A percentile compares a stretch with the other conserved stretches of the same genome.
phyloP scores from a whole-genome alignment of 1,140 invertebrate species.

The Lasaia peninsularis region DNA sequence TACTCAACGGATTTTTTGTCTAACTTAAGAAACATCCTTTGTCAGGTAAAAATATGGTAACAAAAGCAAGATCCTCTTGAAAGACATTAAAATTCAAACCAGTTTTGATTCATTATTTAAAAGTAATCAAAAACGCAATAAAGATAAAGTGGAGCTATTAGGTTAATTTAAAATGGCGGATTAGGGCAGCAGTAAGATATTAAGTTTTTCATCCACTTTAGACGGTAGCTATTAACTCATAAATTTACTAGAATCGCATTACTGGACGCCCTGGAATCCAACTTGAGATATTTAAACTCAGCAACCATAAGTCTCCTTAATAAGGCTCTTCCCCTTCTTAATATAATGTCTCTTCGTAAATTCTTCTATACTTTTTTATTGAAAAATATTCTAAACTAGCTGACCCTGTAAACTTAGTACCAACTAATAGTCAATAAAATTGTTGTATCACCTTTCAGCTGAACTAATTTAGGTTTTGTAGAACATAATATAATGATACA shows the following conservation, averaged over 20 bases:
- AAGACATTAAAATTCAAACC: neutral
- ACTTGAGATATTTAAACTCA: conserved; percentile 18
- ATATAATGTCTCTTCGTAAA: neutral
- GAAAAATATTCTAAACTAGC: no score
- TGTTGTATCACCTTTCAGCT: no score
- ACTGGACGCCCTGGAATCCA: conserved; percentile 31
- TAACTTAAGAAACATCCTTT: no score
- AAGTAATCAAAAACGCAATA: conserved; percentile 7
- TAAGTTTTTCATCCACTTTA: conserved; percentile 24
- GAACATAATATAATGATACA: no score
- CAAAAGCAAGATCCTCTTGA: no score
- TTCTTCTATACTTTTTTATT: no score
- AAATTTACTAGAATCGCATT: conserved; percentile 41
- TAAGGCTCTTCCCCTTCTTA: neutral
- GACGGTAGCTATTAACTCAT: conserved; percentile 38
- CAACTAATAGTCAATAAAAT: no score
- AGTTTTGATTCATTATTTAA: conserved; percentile 1
- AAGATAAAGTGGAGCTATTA: neutral
- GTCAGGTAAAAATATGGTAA: no score
- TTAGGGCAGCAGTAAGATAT: conserved; percentile 24
- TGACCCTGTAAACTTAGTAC: no score
- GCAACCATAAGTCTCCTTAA: conserved; percentile 7
- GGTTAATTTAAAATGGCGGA: conserved; percentile 20
- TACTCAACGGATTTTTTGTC: no score
- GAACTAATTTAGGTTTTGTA: no score